A percentile compares a stretch with the other conserved stretches of the same genome.
Evolutionary conservation across 1,140 invertebrate genomes (phyloP).

Genomic region (Riptortus pedestris): DNA sequence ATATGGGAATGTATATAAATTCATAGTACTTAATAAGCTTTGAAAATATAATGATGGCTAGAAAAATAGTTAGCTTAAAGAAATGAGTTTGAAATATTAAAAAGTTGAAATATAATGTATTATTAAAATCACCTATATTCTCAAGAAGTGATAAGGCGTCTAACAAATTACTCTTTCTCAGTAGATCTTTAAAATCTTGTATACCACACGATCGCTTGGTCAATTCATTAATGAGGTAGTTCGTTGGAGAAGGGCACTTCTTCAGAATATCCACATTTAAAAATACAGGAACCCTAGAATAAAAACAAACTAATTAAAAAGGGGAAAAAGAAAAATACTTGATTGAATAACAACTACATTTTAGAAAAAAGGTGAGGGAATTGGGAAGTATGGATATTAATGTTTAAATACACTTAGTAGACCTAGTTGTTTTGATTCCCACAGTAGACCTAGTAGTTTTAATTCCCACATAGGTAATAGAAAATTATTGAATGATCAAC

Average conservation of each 20-base stretch:
- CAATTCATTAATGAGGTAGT: not conserved
- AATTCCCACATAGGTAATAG: no score
- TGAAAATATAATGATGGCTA: no score
- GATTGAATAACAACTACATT: no score
- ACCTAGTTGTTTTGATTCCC: no score
- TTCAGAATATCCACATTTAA: not conserved
- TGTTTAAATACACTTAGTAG: no score
- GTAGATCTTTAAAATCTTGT: not conserved
- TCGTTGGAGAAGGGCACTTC: not conserved
- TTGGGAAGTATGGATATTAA: no score
- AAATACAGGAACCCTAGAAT: not conserved
- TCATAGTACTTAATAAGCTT: no score
- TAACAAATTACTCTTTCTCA: slow-evolving; percentile 1
- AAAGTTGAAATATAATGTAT: not conserved
- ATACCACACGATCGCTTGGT: not conserved
- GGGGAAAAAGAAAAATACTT: not conserved
- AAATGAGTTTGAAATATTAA: not conserved
- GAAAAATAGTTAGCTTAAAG: no score
- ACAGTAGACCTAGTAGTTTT: no score
- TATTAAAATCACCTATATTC: not conserved
- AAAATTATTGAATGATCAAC: no score
- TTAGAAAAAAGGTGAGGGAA: no score
- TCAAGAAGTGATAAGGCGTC: not conserved
- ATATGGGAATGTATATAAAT: no score
- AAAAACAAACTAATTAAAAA: not conserved